Base-by-base conservation (phyloP, 2,113 vertebrate species). In the Formicarius rufipectus region DNA sequence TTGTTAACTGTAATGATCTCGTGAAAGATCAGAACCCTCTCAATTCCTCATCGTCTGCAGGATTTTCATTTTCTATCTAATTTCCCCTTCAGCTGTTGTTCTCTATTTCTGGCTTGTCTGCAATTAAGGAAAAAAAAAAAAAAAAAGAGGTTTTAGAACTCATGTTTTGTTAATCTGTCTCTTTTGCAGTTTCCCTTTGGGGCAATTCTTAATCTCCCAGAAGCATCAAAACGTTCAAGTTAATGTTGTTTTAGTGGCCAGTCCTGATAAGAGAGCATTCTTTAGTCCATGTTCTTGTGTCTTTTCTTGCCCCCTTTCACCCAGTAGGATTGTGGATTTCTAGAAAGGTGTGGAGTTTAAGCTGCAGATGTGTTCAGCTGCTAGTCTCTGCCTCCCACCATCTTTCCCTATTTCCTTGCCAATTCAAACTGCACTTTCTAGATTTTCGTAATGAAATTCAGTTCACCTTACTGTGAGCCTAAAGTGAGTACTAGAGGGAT, bases 381-480 rank as follows among this genome's bases (percentile, higher is more conserved):
- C 49, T 89, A 67, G 50, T 69, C 55, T 82, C 23, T 91, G 68
- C 79, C 82, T 95, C 79, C 85, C 79, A 96, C 90, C 52, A 80
- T 71, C 64, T 56, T 88, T 80, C 79, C 50, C 40, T 77, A 44
- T 86, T 90, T 88, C 88, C 56, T 92, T 93, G 90, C 93, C 85
- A 95, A 40, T 75, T 90, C 60, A 94, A 96, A 93, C 68, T 92
- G 64, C 84, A 72, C 60, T 86, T 97, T 84, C 85, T 92, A 96
- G 87, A 92, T 96, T 93, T 96, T 84, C 73, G 68, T 93, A 94
- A 96, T 93, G 93, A 96, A 93, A 94, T 96, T 94, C 86, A 90
- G 47, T 84, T 94, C 69, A 86, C 87, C 49, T 86, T 90, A 91
- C 27, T 83, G n/a, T n/a, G 77, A 83, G 75, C 87, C 78, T 90